Percentiles rank a stretch among this genome's conserved stretches.
phyloP scores from a whole-genome alignment of 2,888 invertebrate genomes.

The Drosophila fulvimacula region DNA sequence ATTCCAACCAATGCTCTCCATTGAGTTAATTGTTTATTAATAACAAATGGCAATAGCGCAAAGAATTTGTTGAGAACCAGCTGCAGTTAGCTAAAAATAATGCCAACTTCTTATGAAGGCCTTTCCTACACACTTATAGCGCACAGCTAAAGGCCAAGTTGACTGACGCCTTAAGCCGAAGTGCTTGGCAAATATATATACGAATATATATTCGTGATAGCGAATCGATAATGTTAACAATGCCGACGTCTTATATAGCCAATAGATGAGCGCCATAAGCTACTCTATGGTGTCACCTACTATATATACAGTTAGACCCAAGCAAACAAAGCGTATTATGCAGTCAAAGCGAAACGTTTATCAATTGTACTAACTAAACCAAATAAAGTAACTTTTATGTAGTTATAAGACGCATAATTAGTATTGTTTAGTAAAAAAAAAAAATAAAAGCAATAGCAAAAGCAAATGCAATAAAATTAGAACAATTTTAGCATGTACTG shows the following conservation, averaged over 20 bases:
- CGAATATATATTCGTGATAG: neutral
- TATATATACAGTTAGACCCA: constrained; percentile 26
- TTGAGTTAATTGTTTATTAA: constrained; percentile 11
- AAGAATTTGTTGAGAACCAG: constrained; percentile 51
- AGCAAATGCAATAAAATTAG: neutral
- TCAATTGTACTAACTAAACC: neutral
- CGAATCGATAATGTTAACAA: constrained; percentile 13
- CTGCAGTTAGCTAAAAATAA: constrained; percentile 11
- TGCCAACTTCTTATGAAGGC: constrained; percentile 2
- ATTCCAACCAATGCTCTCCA: constrained; percentile 5
- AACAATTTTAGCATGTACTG: neutral
- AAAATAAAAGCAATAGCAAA: neutral
- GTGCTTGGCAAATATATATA: constrained; percentile 7
- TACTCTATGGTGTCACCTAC: constrained; percentile 36
- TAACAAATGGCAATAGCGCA: constrained; percentile 18
- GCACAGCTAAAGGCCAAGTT: constrained; percentile 12
- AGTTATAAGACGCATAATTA: neutral
- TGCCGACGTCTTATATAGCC: constrained; percentile 8
- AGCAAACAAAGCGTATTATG: constrained; percentile 6
- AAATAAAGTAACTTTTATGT: neutral
- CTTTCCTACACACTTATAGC: constrained; percentile 2
- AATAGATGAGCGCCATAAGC: constrained; percentile 9
- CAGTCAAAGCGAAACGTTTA: constrained; percentile 8
- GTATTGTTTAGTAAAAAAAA: neutral
- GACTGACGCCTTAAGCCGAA: constrained; percentile 5